A percentile compares a stretch with the other conserved stretches of the same genome.
Evolutionary conservation across 2,888 invertebrate species (phyloP).

Genomic region (Osedax frankpressi): DNA sequence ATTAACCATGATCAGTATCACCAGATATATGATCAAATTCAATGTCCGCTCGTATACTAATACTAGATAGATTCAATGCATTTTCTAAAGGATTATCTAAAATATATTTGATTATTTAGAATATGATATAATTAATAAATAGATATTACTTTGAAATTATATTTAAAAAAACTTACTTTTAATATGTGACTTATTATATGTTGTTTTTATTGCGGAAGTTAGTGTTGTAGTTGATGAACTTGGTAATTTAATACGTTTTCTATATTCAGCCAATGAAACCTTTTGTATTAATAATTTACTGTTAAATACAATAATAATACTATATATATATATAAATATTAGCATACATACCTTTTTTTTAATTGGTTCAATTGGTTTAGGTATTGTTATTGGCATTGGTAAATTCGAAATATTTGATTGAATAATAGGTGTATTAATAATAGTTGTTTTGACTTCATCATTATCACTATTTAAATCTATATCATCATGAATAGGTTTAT

Average conservation of each 20-base stretch:
- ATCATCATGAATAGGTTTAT: not conserved
- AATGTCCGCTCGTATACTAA: not conserved
- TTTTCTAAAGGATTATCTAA: not conserved
- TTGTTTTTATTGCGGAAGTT: no score
- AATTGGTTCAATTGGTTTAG: not conserved
- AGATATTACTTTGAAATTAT: no score
- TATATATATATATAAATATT: not conserved
- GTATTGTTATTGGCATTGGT: not conserved
- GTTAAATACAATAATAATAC: not conserved
- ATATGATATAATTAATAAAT: no score
- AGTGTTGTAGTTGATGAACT: not conserved
- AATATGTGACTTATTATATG: not conserved
- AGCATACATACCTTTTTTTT: not conserved
- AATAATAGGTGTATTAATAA: not conserved
- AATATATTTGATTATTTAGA: not conserved
- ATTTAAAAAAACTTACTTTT: no score
- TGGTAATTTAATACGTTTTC: not conserved
- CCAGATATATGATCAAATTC: not conserved
- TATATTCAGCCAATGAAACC: not conserved
- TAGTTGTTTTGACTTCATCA: not conserved
- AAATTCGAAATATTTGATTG: no score
- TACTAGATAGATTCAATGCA: not conserved
- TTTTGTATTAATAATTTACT: no score
- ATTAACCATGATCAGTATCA: not conserved
- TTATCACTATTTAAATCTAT: not conserved